A percentile compares a stretch with the other conserved stretches of the same genome.
Conservation (phyloP, 1,140 invertebrate species). For the Danaus melanippus region DNA sequence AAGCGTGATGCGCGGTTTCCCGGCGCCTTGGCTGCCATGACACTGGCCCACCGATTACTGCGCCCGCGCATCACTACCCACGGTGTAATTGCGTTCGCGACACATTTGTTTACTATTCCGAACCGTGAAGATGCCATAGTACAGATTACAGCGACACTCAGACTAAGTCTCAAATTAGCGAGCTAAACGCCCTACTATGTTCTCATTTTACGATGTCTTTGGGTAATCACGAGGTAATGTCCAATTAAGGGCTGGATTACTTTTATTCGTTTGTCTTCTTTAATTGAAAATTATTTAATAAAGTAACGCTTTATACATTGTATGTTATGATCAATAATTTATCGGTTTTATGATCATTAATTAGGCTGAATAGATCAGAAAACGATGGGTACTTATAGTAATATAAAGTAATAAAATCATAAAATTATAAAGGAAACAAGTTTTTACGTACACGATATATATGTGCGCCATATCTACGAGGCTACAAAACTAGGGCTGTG, state of each 20-base stretch:
- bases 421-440: slow-evolving; percentile 14
- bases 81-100: slow-evolving; percentile 60
- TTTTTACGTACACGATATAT: slow-evolving; percentile 22
- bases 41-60: slow-evolving; percentile 25
- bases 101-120: slow-evolving; percentile 70
- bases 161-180: slow-evolving; percentile 58
- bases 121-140: slow-evolving; percentile 67
- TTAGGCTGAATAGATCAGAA: too few species aligned
- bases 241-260: too few species aligned
- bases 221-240: slow-evolving; percentile 6
- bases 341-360: too few species aligned
- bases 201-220: slow-evolving; percentile 32
- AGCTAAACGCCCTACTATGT: slow-evolving; percentile 43
- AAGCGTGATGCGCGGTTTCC: slow-evolving; percentile 55
- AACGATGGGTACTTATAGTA: too few species aligned
- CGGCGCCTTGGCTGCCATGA: slow-evolving; percentile 29
- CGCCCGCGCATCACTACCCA: slow-evolving; percentile 28
- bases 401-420: too few species aligned
- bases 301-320: too few species aligned
- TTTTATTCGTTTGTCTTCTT: too few species aligned
- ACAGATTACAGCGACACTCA: slow-evolving; percentile 43
- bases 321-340: too few species aligned
- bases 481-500: slow-evolving; percentile 22
- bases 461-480: slow-evolving; percentile 15
- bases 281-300: too few species aligned